Percentiles rank a stretch among this genome's conserved stretches.
These are phyloP conservation scores for Paramormyrops hopkinsi DNA, from an alignment of 2,797 vertebrate species.

Conservation along the genomic window DNA sequence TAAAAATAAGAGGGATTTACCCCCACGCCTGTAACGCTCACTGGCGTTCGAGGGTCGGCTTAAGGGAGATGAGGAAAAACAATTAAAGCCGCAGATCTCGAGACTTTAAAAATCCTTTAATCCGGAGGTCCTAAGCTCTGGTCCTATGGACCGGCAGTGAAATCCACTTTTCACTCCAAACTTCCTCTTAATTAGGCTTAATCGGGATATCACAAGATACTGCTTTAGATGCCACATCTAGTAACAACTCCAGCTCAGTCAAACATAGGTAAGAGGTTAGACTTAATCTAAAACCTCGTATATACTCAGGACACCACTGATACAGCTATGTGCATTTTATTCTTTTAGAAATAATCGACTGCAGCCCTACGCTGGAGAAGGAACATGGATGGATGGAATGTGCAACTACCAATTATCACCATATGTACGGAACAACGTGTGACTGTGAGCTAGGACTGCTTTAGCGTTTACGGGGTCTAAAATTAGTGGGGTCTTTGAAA, in stretches of 20 bases:
- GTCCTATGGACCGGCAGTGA: neutral
- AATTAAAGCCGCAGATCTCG: neutral
- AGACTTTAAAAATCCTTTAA: neutral
- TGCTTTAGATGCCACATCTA: neutral
- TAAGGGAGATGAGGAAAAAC: neutral
- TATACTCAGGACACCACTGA: neutral
- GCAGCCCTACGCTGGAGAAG: neutral
- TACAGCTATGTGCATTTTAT: neutral
- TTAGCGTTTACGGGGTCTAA: neutral
- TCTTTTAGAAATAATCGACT: neutral
- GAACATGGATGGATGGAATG: neutral
- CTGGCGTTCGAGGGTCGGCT: neutral
- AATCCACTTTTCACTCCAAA: neutral
- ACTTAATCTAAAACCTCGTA: neutral
- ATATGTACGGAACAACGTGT: neutral
- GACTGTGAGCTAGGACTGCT: neutral
- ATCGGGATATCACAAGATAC: neutral
- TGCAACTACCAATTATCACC: neutral
- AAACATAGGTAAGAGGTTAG: neutral
- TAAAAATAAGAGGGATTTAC: conserved; percentile 1
- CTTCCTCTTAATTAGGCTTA: neutral
- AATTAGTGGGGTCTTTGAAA: neutral
- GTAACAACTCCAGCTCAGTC: neutral
- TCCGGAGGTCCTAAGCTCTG: neutral
- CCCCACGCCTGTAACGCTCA: neutral